Base-by-base conservation (phyloP, 1,140 invertebrate genomes). In the Pogonomyrmex californicus region DNA sequence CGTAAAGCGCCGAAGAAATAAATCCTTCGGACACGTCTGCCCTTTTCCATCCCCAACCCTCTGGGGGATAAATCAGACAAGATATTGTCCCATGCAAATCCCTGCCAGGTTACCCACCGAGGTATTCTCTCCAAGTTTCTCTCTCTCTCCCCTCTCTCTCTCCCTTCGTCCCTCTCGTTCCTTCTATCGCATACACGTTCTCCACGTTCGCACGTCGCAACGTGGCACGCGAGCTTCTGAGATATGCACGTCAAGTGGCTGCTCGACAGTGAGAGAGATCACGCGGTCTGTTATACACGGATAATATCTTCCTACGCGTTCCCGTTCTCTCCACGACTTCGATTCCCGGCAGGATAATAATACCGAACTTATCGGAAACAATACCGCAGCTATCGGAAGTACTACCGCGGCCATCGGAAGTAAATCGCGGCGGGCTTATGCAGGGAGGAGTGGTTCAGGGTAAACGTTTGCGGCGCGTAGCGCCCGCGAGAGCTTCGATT, bases 41-140 rank as follows among this genome's bases (percentile, higher is more conserved):
- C 71, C 82, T 88, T 88, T 79, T 88, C 71, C 56, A 56, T 44
- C 73, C 86, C 30, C 63, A 62, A 62, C 38, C 38, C 30, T 86
- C 76, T 47, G 66, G 75, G 65, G 90, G 76, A 93, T 93, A 93
- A 92, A 92, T 93, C 88, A 91, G 92, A 89, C 88, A 85, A 91
- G 90, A 93, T 93, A 92, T 93, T 92, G 92, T 93, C 89, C 86
- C 88, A 90, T 90, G 92, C 85, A 93, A 94, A 93, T 93, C 88
- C 91, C 54, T 68, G 76, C 58, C 86, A 83, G 83, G 77, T 71
- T 86, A 66, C 85, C 58, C 36, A 49, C 54, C 49, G 58, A 71
- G 47, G 41, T 78, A 30, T 10, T 33, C 51, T 14, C 14, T n/a
- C 7, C n/a, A 4, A 23, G 23, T 23, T 4, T 23, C 54, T 23